Evolutionary conservation across 2,797 vertebrate species (phyloP), one percentile per base, ranked within the genome.

Genomic region (Bradypodion pumilum): DNA sequence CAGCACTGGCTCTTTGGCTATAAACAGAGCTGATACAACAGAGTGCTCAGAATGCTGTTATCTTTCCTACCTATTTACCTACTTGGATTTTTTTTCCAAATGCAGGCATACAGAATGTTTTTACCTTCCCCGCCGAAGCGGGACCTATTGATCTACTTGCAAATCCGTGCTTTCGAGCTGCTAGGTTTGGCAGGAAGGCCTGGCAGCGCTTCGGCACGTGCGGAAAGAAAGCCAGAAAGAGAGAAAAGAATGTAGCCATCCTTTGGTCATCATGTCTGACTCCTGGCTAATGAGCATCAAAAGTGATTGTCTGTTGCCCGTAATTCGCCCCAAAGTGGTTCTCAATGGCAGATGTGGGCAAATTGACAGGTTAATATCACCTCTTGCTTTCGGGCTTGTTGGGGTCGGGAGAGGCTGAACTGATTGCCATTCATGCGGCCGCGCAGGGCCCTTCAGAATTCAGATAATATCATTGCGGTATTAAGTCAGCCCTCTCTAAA

Each of bases 271-370:
- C 59, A 0, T 89, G 94, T 86, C 88, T 91, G 90, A 91, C 89
- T 95, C 84, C 62, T 62, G 84, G 86, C 91, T 96, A 95, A 95
- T 94, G 94, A 95, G 87, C 87, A 93, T 90, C 91, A 93, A 90
- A 92, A 95, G 92, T 93, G 93, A 94, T 95, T 94, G 95, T 95
- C 93, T 96, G 94, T 94, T 94, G 94, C 95, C 94, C 93, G 91
- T 94, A 95, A 95, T 95, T 96, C 94, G 89, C 91, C 90, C 62
- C 87, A 87, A 95, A 95, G 95, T 94, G 93, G 93, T 94, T 93
- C 90, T 93, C 95, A 94, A 94, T 93, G 93, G 94, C 94, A 74
- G 56, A 92, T 95, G 91, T 91, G 88, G 88, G 90, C 84, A 93
- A 95, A 95, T 89, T 95, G 94, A 95, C 95, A 95, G 92, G 87